Evolutionary conservation across 2,113 vertebrate genomes (phyloP), one percentile per base, ranked within the genome.

Genomic region (Tetrao urogallus): DNA sequence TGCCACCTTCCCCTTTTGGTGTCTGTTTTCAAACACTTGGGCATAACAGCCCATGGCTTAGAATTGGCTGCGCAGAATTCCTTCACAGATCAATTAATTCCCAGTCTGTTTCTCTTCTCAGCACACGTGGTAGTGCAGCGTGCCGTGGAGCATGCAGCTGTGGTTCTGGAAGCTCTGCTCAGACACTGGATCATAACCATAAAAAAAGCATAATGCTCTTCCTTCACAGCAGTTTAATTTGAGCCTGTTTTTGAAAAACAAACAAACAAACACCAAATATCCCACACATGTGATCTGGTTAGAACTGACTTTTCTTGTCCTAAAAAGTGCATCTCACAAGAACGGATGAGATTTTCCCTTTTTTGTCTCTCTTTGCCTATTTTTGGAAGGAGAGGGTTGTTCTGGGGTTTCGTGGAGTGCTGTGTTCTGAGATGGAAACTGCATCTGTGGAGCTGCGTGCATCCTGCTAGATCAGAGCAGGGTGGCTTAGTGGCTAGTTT

Each of bases 11-110:
- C 67, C 43, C 65, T 90, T 2, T 1, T 63, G 70, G 74, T 88
- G 50, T 76, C 74, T 85, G 60, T 79, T 14, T 10, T 48, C 13
- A 47, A 67, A 90, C 52, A 36, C 38, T 89, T 78, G 61, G 36
- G 28, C 17, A 10, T 47, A 76, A 28, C 42, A 61, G 27, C 28
- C 24, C 7, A 6, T 28, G 32, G 79, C 90, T 73, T 72, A 61
- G 75, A 94, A 94, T 91, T 48, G 75, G 79, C 72, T 85, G 72
- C 66, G 45, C 21, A 73, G 56, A 74, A 80, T 90, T 88, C 65
- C 52, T 86, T 69, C 2, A 4, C 47, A 77, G 70, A 65, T 88
- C 65, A 83, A 57, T 45, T 78, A 58, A 54, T 90, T 73, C 85
- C 85, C 63, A 58, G 48, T 67, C 22, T 61, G 4, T 61, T 28